Evolutionary conservation across 2,113 vertebrate species (phyloP).

Genomic region (Eleginops maclovinus): DNA sequence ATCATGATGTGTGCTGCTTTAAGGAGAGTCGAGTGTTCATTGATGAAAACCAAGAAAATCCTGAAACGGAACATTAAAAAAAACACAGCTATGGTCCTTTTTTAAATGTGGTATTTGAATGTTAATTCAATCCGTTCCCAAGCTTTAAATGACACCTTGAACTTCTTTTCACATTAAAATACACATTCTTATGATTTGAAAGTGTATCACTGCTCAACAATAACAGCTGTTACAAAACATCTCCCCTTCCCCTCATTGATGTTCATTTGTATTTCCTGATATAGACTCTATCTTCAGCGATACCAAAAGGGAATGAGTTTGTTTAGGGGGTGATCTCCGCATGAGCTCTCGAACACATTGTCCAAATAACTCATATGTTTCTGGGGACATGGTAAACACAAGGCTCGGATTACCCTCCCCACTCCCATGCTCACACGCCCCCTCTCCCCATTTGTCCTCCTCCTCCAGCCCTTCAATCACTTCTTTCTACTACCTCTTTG

Average conservation of each 20-base stretch:
- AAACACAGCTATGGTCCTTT: neutral
- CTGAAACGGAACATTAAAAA: neutral
- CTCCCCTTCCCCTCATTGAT: no score
- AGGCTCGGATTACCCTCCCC: constrained; percentile 72
- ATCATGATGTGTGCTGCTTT: no score
- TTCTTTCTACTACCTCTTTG: neutral
- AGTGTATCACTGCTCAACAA: neutral
- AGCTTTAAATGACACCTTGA: neutral
- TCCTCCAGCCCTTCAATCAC: constrained; percentile 12
- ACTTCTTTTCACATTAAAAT: no score
- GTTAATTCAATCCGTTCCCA: neutral
- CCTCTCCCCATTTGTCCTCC: constrained; percentile 6
- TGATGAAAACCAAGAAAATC: no score
- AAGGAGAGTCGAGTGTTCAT: no score
- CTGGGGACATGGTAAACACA: constrained; percentile 77
- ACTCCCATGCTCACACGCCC: constrained; percentile 24
- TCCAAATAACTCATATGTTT: constrained; percentile 70
- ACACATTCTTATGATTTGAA: no score
- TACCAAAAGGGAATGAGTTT: neutral
- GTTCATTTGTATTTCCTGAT: no score
- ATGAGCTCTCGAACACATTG: constrained; percentile 68
- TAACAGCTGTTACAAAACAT: neutral
- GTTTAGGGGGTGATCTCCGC: constrained; percentile 14
- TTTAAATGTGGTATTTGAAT: neutral
- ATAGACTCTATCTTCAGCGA: neutral